Conservation (phyloP, 2,888 invertebrate genomes). For the Microplitis deprimator region DNA sequence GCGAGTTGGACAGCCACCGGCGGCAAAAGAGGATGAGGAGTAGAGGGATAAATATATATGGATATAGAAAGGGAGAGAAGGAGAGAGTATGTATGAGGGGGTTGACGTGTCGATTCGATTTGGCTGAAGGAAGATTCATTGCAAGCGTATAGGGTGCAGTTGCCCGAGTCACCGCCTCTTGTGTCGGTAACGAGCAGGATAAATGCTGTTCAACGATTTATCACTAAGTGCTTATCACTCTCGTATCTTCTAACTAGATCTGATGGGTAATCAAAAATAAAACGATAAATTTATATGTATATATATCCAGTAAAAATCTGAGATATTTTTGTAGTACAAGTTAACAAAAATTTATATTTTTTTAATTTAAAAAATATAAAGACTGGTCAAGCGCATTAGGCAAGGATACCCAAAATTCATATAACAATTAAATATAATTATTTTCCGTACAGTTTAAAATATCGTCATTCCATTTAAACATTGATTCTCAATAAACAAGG, state of each 20-base stretch:
- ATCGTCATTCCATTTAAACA: too few species aligned
- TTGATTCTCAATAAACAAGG: too few species aligned
- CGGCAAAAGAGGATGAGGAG: not conserved
- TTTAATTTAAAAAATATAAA: not conserved
- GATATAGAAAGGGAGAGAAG: too few species aligned
- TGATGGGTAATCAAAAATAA: not conserved
- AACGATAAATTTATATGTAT: not conserved
- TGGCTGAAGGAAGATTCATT: slow-evolving; percentile 40
- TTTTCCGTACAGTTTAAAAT: too few species aligned
- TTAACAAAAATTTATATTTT: too few species aligned
- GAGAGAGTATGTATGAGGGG: not conserved
- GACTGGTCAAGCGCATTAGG: not conserved
- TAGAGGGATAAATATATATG: not conserved
- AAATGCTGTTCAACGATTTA: slow-evolving; percentile 36
- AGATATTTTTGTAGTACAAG: too few species aligned
- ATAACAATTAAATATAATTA: too few species aligned
- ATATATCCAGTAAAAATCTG: too few species aligned
- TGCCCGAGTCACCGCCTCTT: slow-evolving; percentile 45
- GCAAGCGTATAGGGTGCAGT: slow-evolving; percentile 38
- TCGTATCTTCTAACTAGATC: not conserved
- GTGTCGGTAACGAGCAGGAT: slow-evolving; percentile 40
- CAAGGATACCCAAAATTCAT: not conserved
- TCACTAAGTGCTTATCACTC: slow-evolving; percentile 34
- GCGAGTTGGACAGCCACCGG: not conserved
- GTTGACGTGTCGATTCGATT: slow-evolving; percentile 34